Evolutionary conservation across 1,140 invertebrate species (phyloP).

Genomic region (Aphaenogaster ashmeadi): DNA sequence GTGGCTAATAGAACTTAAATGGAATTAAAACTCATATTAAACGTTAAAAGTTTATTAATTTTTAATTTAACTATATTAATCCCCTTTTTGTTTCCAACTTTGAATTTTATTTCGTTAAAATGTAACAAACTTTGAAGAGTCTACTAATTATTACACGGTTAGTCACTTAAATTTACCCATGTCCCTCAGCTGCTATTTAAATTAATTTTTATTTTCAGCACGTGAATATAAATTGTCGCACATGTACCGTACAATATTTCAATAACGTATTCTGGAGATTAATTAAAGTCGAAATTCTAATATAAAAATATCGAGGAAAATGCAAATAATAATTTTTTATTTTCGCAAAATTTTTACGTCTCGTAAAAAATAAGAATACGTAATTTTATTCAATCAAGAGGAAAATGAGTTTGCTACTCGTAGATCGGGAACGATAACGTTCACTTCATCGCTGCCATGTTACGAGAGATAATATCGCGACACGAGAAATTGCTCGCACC

Average conservation of each 20-base stretch:
- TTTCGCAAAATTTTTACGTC: neutral
- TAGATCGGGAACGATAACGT: neutral
- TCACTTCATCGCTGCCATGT: neutral
- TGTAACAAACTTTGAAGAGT: constrained; percentile 44
- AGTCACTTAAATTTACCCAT: constrained; percentile 25
- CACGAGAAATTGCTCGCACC: constrained; percentile 1
- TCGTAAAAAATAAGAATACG: neutral
- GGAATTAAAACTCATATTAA: constrained; percentile 60
- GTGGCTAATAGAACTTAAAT: constrained; percentile 60
- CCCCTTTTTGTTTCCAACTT: constrained; percentile 44
- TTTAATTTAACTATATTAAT: constrained; percentile 54
- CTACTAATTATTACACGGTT: constrained; percentile 8
- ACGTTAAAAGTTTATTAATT: constrained; percentile 55
- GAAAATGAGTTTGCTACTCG: neutral
- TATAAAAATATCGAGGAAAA: neutral
- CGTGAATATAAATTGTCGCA: neutral
- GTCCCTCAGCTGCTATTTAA: neutral
- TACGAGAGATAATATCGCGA: constrained; percentile 7
- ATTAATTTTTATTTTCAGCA: constrained; percentile 15
- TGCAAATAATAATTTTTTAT: neutral
- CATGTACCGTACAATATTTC: neutral
- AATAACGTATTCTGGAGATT: neutral
- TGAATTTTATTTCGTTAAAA: constrained; percentile 42
- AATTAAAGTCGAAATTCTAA: neutral
- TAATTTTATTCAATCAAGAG: neutral